phyloP scores from a whole-genome alignment of 2,113 vertebrate species.

The Petrocephalus microphthalmus region DNA sequence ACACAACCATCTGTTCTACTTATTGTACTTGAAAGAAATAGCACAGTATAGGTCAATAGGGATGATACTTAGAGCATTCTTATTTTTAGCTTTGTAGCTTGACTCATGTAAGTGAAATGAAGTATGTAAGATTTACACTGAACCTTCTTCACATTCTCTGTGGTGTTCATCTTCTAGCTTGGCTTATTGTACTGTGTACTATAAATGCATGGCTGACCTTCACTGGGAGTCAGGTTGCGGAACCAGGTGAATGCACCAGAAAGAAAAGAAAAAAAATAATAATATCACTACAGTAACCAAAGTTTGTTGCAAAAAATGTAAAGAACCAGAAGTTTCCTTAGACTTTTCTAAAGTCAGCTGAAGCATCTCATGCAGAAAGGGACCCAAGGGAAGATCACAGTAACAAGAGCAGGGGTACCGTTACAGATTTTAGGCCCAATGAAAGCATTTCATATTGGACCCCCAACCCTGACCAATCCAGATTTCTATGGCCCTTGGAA shows the following conservation, averaged over 20 bases:
- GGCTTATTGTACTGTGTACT: background rate
- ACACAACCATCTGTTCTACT: background rate
- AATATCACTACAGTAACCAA: background rate
- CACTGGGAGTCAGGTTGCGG: background rate
- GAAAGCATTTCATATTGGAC: background rate
- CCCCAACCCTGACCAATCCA: background rate
- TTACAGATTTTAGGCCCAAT: background rate
- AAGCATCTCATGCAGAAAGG: background rate
- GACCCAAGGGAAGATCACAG: background rate
- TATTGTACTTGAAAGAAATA: background rate
- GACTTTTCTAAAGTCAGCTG: background rate
- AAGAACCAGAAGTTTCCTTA: background rate
- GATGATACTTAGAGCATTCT: background rate
- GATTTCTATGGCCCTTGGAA: too few species aligned
- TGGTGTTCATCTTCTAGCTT: background rate
- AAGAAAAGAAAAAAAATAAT: background rate
- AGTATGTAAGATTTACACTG: background rate
- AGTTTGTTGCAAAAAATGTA: background rate
- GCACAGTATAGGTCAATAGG: background rate
- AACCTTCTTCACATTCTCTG: background rate
- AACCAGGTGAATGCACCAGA: background rate
- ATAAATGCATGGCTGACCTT: background rate
- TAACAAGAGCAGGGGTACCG: background rate
- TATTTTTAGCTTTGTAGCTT: background rate
- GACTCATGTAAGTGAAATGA: background rate